phyloP scores from a whole-genome alignment of 35 echinoderm and acorn worm genomes.

The Lytechinus pictus region DNA sequence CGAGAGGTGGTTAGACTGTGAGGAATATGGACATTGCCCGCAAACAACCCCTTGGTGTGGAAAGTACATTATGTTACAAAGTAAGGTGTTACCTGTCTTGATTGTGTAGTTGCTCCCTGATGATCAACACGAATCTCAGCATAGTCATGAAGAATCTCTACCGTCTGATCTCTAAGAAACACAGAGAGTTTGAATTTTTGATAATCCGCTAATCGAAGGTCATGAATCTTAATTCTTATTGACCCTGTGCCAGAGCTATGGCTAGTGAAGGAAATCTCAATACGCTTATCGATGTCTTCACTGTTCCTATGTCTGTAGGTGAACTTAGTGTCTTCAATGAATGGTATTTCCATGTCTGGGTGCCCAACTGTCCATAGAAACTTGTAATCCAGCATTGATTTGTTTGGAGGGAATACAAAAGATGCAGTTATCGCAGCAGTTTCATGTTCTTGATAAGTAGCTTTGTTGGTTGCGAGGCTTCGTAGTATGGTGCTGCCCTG shows the following conservation, averaged over 20 bases:
- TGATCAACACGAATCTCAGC: background rate
- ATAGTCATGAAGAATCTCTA: background rate
- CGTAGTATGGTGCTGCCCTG: background rate
- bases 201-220: background rate
- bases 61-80: too few relatives aligned
- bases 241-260: background rate
- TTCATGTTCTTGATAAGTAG: background rate
- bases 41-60: too few relatives aligned
- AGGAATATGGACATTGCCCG: too few relatives aligned
- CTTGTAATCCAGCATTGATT: background rate
- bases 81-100: background rate
- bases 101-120: background rate
- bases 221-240: background rate
- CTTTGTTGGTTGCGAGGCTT: background rate
- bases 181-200: background rate
- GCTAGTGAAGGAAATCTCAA: background rate
- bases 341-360: background rate
- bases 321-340: background rate
- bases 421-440: background rate
- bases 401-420: background rate
- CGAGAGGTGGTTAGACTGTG: too few relatives aligned
- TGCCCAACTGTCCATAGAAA: background rate
- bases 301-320: background rate
- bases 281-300: background rate
- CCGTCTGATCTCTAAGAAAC: background rate